Base-by-base conservation (phyloP, 1,140 invertebrate species). In the Brachystomella parvula region DNA sequence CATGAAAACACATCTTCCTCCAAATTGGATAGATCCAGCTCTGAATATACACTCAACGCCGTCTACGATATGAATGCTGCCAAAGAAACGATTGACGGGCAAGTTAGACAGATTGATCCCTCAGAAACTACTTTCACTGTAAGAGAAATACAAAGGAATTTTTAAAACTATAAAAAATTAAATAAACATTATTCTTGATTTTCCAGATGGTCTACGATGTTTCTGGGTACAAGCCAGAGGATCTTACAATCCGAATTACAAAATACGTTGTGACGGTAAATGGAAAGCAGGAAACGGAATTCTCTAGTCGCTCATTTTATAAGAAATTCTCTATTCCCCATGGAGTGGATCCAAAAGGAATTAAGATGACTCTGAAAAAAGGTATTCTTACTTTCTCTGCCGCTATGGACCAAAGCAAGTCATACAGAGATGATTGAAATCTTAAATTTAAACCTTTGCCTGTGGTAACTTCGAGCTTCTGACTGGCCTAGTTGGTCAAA, bases 131-230 rank as follows among this genome's bases (percentile, higher is more conserved):
- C 49, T 15, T 53, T 53, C 24, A 53, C 49, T 12, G 49, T 53
- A 19, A 53, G 49, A 15, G n/a, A n/a, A n/a, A 17, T 53, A 53
- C 9, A 19, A 19, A 53, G 12, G n/a, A 12, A 44, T 44, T 44
- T 44, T 44, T n/a, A n/a, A n/a, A n/a, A n/a, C n/a, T n/a, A n/a
- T n/a, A n/a, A n/a, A n/a, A n/a, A n/a, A n/a, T n/a, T n/a, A n/a
- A n/a, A 44, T 44, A 44, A 44, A 44, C 39, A 44, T 44, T n/a
- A n/a, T 53, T 17, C 24, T 19, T 53, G 49, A 6, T 53, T 19
- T 53, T 24, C 3, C 24, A 53, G 49, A 53, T 53, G 49, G 49
- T 53, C 12, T 53, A 53, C 24, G 49, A 53, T 24, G 49, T 53
- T 9, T 53, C 49, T 53, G 49, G 49, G 6, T 53, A 53, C 49